Conservation (phyloP, 1,140 invertebrate species). For the Microplitis mediator region DNA sequence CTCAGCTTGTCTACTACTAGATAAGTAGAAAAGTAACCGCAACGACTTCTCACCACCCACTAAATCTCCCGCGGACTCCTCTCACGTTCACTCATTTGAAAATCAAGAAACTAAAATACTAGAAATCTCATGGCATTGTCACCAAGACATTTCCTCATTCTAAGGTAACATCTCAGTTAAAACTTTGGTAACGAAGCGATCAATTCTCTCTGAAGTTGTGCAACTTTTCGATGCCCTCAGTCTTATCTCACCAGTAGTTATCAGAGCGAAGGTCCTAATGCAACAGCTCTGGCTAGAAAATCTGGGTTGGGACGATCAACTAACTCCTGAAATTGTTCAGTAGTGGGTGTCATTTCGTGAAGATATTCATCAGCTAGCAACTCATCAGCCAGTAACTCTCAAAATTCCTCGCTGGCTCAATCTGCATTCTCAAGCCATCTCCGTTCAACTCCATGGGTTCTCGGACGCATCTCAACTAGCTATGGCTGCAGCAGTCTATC, state of each 20-base stretch:
- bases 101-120: too few species aligned
- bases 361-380: slow-evolving; percentile 17
- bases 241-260: slow-evolving; percentile 13
- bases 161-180: too few species aligned
- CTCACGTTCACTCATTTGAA: too few species aligned
- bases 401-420: slow-evolving; percentile 32
- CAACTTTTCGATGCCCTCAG: slow-evolving; percentile 26
- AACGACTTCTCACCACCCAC: too few species aligned
- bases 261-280: slow-evolving; percentile 29
- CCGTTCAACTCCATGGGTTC: slow-evolving; percentile 39
- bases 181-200: neutral
- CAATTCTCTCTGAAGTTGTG: slow-evolving; percentile 12
- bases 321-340: slow-evolving; percentile 6
- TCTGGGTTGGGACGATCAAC: slow-evolving; percentile 30
- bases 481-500: slow-evolving; percentile 38
- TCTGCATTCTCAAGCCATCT: neutral
- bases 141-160: too few species aligned
- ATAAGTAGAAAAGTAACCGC: too few species aligned
- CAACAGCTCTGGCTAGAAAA: slow-evolving; percentile 33
- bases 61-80: too few species aligned
- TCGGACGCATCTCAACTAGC: slow-evolving; percentile 37
- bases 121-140: too few species aligned
- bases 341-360: slow-evolving; percentile 16
- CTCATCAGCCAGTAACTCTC: slow-evolving; percentile 15
- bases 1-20: too few species aligned